Percentiles rank a stretch among this genome's conserved stretches.
phyloP scores from a whole-genome alignment of 1,140 invertebrate genomes.

The Melitaea cinxia region DNA sequence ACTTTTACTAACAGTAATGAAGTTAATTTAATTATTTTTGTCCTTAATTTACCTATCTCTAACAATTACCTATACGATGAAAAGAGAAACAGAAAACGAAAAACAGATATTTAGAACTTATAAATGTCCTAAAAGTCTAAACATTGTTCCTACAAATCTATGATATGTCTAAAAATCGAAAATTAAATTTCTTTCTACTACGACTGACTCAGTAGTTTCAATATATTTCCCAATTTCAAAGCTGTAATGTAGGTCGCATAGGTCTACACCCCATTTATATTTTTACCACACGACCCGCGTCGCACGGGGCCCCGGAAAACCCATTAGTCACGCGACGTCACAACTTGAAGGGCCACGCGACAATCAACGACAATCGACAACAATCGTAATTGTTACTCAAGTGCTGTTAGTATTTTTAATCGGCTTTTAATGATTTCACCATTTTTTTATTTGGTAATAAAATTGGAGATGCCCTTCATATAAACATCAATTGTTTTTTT shows the following conservation, averaged over 20 bases:
- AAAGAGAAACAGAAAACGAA: too few relatives aligned
- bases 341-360: constrained; percentile 40
- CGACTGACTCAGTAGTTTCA: too few relatives aligned
- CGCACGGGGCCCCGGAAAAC: constrained; percentile 35
- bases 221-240: neutral
- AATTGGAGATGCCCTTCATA: neutral
- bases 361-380: constrained; percentile 39
- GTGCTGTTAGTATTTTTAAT: constrained; percentile 34
- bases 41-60: too few relatives aligned
- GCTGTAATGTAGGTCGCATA: neutral
- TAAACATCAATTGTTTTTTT: neutral
- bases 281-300: constrained; percentile 27
- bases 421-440: constrained; percentile 31
- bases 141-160: too few relatives aligned
- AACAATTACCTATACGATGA: too few relatives aligned
- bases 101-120: too few relatives aligned
- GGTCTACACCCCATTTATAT: constrained; percentile 36
- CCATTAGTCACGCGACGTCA: constrained; percentile 59
- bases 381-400: constrained; percentile 38
- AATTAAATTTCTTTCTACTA: too few relatives aligned
- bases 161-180: neutral
- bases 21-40: too few relatives aligned
- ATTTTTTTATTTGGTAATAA: constrained; percentile 1
- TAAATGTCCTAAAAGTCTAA: too few relatives aligned
- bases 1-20: too few relatives aligned